Conservation (phyloP, 1,140 invertebrate genomes). For the Mactra quadrangularis region DNA sequence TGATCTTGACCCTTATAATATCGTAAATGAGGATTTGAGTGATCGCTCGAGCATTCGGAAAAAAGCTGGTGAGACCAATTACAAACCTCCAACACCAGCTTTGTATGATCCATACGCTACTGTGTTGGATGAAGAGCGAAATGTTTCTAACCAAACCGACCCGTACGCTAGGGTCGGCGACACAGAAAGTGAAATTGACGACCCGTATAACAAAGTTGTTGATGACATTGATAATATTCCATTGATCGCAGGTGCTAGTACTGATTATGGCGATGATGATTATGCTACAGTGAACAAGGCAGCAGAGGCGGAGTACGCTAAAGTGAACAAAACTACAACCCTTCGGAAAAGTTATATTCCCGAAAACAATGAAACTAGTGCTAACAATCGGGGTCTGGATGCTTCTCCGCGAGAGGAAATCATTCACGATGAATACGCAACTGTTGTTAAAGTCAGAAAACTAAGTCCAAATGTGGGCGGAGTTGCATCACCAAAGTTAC, state of each 20-base stretch:
- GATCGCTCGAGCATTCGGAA: conserved; percentile 5
- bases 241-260: background rate
- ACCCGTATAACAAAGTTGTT: conserved; percentile 58
- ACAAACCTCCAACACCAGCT: background rate
- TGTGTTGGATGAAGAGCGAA: conserved; percentile 49
- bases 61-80: conserved; percentile 10
- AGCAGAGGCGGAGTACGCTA: conserved; percentile 42
- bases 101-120: conserved; percentile 43
- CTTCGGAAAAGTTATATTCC: too few species aligned
- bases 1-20: conserved; percentile 54
- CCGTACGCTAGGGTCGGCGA: conserved; percentile 59
- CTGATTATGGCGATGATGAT: conserved; percentile 51
- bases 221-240: conserved; percentile 8
- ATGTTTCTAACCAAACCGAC: conserved; percentile 61
- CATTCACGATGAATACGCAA: conserved; percentile 47
- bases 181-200: conserved; percentile 38
- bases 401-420: conserved; percentile 38
- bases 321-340: conserved; percentile 44
- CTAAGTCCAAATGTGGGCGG: background rate
- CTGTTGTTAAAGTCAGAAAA: conserved; percentile 50
- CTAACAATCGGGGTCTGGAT: background rate
- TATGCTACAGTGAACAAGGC: conserved; percentile 58
- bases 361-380: background rate
- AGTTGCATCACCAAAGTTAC: background rate
- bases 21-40: conserved; percentile 17